Evolutionary conservation across 2,113 vertebrate species (phyloP), one percentile per base, ranked within the genome.

Genomic region (Anarrhichthys ocellatus): DNA sequence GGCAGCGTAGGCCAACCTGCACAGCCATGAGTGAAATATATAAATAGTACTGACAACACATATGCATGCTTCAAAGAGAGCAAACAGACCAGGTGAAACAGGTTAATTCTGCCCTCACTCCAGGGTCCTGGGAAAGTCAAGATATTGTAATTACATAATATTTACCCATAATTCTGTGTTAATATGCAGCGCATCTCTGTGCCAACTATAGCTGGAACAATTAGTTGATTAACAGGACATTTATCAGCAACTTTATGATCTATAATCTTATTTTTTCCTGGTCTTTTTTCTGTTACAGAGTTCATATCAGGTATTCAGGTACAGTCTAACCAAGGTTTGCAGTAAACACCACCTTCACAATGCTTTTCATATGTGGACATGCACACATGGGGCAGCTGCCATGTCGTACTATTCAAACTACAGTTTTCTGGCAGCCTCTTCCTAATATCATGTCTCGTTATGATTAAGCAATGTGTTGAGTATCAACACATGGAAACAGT

Each of bases 41-140:
- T 74, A 88, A 93, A 92, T 91, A 92, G 83, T 75, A 14, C 62
- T 14, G 38, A 84, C 73, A 87, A 77, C 61, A 77, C 54, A 65
- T 9, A 52, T 13, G 13, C 29, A n/a, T 13, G 11, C 54, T 78
- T 78, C 36, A 50, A 70, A 67, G 66, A 52, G 32, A 77, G 84
- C 61, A 84, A 73, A 82, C 24, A 72, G 48, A 83, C 46, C 3
- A 48, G 1, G 62, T 78, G 66, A 86, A 72, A 56, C 22, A 34
- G 9, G 1, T 64, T 29, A n/a, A 27, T 22, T 65, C 46, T 65
- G 61, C n/a, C 7, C 8, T 73, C 29, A 42, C 17, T 15, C 0
- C 13, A 54, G 32, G 10, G 10, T 70, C 44, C 10, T 34, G 17
- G 8, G 38, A 52, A 59, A 6, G 61, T 38, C 17, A 40, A n/a